Conservation (phyloP, 2,113 vertebrate genomes). For the Heterotis niloticus region DNA sequence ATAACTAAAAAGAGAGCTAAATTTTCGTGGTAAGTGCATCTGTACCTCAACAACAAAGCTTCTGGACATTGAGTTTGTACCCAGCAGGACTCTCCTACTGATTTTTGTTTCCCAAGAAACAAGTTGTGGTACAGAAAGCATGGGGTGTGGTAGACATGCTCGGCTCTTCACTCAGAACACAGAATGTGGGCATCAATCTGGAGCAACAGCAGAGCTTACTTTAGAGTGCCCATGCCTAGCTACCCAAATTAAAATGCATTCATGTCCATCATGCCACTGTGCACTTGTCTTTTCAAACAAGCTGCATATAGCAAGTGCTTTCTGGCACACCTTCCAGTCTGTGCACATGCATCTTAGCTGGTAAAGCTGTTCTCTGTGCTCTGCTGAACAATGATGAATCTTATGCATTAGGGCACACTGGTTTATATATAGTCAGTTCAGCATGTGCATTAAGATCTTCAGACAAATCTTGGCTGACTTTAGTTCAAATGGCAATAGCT, state of each 20-base stretch:
- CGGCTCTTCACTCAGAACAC: background rate
- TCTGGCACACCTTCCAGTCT: slow-evolving; percentile 1
- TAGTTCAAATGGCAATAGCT: too few species aligned
- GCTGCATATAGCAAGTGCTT: background rate
- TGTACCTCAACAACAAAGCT: background rate
- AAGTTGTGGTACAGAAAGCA: background rate
- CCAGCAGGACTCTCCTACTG: background rate
- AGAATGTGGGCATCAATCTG: background rate
- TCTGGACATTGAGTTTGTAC: background rate
- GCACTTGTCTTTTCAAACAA: slow-evolving; percentile 18
- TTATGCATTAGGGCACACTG: slow-evolving; percentile 7
- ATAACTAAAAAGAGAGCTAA: too few species aligned
- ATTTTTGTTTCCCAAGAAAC: background rate
- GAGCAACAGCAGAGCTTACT: background rate
- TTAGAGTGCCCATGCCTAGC: background rate
- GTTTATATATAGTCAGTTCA: slow-evolving; percentile 25
- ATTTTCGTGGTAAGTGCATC: too few species aligned
- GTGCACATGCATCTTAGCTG: slow-evolving; percentile 1
- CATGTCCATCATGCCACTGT: background rate
- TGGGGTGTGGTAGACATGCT: background rate
- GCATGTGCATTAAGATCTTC: background rate
- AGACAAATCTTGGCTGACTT: background rate
- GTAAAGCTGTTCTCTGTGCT: slow-evolving; percentile 11
- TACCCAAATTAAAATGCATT: background rate
- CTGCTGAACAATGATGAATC: slow-evolving; percentile 28